Evolutionary conservation across 2,113 vertebrate genomes (phyloP).

Genomic region (Heterotilapia buettikoferi): DNA sequence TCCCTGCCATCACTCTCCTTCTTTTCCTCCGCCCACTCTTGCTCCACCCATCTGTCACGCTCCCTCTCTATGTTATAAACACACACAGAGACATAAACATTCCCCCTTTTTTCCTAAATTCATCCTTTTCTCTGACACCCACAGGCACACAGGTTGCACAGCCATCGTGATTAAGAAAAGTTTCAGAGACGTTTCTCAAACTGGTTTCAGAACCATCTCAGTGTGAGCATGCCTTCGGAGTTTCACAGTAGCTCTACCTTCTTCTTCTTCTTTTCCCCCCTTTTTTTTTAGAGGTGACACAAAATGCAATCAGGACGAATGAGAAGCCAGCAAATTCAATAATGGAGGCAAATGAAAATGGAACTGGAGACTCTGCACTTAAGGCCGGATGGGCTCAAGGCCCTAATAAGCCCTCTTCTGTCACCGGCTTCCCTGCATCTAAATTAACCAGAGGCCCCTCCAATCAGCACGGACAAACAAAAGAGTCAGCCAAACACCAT

Average conservation of each 20-base stretch:
- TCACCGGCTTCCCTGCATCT: conserved; percentile 61
- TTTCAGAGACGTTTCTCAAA: not conserved
- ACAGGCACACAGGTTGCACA: not conserved
- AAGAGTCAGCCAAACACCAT: conserved; percentile 45
- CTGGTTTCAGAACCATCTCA: not conserved
- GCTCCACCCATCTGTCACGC: not conserved
- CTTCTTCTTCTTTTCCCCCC: not conserved
- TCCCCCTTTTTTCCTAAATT: not conserved
- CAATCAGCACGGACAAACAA: conserved; percentile 64
- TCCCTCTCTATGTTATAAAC: not conserved
- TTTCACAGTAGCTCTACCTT: not conserved
- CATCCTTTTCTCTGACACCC: not conserved
- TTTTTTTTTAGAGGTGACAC: conserved; percentile 65
- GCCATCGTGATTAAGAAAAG: not conserved
- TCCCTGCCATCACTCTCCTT: conserved; percentile 28
- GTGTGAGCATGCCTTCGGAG: not conserved
- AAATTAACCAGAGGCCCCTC: conserved; percentile 54
- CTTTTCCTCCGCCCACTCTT: conserved; percentile 11
- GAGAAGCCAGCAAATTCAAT: conserved; percentile 64
- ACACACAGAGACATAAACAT: not conserved
- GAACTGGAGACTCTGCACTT: conserved; percentile 63
- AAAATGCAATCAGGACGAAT: conserved; percentile 66
- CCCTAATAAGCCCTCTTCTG: conserved; percentile 66
- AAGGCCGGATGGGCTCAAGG: conserved; percentile 43
- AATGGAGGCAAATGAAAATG: conserved; percentile 67